These are phyloP conservation scores for Coilia nasus DNA, from an alignment of 2,797 vertebrate genomes.

Conservation along the genomic window DNA sequence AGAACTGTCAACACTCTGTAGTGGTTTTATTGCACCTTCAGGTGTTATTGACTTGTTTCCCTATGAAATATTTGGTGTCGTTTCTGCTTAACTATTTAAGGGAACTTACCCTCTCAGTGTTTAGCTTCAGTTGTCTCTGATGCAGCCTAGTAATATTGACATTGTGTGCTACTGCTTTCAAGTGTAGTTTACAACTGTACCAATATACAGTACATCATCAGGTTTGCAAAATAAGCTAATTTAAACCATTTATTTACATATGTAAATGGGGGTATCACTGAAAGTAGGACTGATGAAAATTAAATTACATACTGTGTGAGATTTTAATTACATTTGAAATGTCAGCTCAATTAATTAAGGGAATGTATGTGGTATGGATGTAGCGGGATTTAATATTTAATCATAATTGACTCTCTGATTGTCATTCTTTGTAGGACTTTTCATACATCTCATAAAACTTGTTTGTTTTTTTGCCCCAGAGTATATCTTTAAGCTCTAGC, in stretches of 20 bases:
- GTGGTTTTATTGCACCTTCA: too few relatives aligned
- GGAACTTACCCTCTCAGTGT: too few relatives aligned
- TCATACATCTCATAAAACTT: background rate
- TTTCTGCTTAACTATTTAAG: too few relatives aligned
- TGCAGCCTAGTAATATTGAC: too few relatives aligned
- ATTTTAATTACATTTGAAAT: background rate
- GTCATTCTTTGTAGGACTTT: background rate
- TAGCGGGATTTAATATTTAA: conserved; percentile 1
- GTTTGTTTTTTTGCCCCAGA: too few relatives aligned
- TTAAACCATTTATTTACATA: background rate
- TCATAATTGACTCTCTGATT: background rate
- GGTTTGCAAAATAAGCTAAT: background rate
- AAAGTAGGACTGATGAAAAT: background rate
- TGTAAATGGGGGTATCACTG: background rate
- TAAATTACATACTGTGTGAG: background rate
- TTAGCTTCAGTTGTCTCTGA: too few relatives aligned
- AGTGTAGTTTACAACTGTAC: background rate
- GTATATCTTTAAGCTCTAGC: background rate
- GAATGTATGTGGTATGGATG: background rate
- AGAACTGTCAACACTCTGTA: too few relatives aligned
- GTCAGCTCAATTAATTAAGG: background rate
- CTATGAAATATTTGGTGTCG: too few relatives aligned
- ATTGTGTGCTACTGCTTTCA: too few relatives aligned
- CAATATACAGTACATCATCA: background rate
- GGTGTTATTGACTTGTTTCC: too few relatives aligned